These are phyloP conservation scores for Otus sunia DNA, from an alignment of 2,113 vertebrate species.

Conservation along the genomic window DNA sequence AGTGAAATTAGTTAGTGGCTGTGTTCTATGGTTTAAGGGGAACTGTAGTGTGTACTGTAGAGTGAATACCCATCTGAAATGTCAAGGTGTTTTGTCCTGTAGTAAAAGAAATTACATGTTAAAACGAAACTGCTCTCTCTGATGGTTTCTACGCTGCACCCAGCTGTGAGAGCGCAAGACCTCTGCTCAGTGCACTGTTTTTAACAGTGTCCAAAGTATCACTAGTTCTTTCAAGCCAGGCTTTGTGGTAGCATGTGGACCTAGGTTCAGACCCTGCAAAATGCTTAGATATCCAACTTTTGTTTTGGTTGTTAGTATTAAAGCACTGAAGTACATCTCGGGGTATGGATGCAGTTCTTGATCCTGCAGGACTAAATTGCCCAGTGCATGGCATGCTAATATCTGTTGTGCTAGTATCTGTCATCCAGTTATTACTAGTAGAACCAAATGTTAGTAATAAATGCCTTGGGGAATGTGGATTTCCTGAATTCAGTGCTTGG, in stretches of 20 bases:
- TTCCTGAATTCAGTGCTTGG: neutral
- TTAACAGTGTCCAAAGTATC: neutral
- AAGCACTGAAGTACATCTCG: neutral
- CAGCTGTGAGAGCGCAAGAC: neutral
- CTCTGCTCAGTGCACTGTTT: neutral
- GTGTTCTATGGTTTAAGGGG: neutral
- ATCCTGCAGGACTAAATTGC: neutral
- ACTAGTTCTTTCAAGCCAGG: neutral
- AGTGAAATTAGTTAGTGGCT: neutral
- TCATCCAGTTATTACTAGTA: neutral
- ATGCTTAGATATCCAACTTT: neutral
- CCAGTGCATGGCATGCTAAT: neutral
- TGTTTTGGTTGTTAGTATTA: neutral
- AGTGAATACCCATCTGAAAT: neutral
- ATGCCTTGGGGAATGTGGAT: neutral
- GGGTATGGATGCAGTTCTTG: neutral
- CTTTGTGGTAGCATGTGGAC: neutral
- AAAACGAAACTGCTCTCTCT: neutral
- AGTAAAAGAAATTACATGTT: neutral
- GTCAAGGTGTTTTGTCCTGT: neutral
- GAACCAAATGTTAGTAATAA: neutral
- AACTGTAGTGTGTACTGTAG: neutral
- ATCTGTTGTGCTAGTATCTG: neutral
- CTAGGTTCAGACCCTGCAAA: neutral
- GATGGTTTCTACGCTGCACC: rapidly evolving